Percentiles rank a stretch among this genome's conserved stretches.
Evolutionary conservation across 2,113 vertebrate species (phyloP).

Genomic region (Thymallus thymallus): DNA sequence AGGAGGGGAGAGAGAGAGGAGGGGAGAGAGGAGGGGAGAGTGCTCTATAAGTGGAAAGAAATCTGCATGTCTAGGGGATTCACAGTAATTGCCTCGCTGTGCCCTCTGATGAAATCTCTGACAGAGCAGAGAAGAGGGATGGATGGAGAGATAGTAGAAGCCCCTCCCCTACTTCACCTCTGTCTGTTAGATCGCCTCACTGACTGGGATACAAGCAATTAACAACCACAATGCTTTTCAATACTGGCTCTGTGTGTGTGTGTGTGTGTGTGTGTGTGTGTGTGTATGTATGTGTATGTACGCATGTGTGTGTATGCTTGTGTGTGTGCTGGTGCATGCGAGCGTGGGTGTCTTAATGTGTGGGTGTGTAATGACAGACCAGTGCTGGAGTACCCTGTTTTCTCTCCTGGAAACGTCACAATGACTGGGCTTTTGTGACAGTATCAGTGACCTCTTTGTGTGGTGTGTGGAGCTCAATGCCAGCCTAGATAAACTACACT

Average conservation of each 20-base stretch:
- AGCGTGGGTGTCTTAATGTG: not conserved
- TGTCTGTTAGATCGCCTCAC: not conserved
- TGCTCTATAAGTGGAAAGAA: constrained; percentile 51
- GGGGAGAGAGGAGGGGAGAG: constrained; percentile 16
- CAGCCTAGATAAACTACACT: constrained; percentile 25
- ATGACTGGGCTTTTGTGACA: constrained; percentile 42
- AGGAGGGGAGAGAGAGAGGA: not conserved
- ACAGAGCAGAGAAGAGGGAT: not conserved
- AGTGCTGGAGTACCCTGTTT: not conserved
- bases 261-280: not conserved
- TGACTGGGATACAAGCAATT: constrained; percentile 25
- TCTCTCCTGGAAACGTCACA: constrained; percentile 34
- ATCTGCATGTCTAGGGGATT: constrained; percentile 46
- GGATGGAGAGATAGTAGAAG: not conserved
- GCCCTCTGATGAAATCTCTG: constrained; percentile 45
- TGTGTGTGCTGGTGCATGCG: not conserved
- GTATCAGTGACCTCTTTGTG: constrained; percentile 59
- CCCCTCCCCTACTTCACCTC: not conserved
- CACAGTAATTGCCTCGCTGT: constrained; percentile 44
- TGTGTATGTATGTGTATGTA: not conserved
- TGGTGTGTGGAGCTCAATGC: constrained; percentile 34
- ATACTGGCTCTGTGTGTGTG: not conserved
- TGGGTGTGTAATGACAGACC: constrained; percentile 20
- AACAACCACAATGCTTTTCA: not conserved
- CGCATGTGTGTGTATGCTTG: not conserved